Percentiles rank a stretch among this genome's conserved stretches.
These are phyloP conservation scores for Lethrus apterus DNA, from an alignment of 1,140 invertebrate genomes.

Conservation along the genomic window DNA sequence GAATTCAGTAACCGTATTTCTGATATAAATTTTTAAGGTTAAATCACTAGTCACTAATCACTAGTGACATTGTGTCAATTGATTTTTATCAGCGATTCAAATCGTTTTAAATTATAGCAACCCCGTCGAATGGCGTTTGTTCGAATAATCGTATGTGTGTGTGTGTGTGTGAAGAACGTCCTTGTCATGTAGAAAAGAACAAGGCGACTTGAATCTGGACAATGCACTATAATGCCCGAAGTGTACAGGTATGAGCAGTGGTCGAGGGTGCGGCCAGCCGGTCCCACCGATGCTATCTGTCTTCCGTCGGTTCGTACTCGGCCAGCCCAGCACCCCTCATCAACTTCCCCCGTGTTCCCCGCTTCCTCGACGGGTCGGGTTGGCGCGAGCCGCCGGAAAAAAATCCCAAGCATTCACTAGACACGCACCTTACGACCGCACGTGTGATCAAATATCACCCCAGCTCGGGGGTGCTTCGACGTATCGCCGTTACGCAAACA, in stretches of 20 bases:
- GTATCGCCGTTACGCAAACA: slow-evolving; percentile 1
- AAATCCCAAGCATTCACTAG: slow-evolving; percentile 24
- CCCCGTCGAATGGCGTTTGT: too few species aligned
- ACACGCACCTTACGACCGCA: slow-evolving; percentile 21
- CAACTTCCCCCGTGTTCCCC: slow-evolving; percentile 17
- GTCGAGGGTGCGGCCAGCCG: slow-evolving; percentile 28
- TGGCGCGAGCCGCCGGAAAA: slow-evolving; percentile 26
- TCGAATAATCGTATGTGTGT: too few species aligned
- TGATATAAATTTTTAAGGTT: too few species aligned
- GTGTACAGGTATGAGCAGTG: slow-evolving; percentile 23
- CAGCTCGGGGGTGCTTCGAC: slow-evolving; percentile 9
- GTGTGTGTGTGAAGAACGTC: slow-evolving; percentile 6
- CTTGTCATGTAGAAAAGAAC: slow-evolving; percentile 18
- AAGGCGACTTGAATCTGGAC: slow-evolving; percentile 18
- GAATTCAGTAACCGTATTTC: too few species aligned
- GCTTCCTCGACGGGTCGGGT: slow-evolving; percentile 11
- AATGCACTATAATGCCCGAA: slow-evolving; percentile 16
- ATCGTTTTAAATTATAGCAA: too few species aligned
- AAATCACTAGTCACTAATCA: too few species aligned
- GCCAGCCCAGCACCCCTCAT: slow-evolving; percentile 26
- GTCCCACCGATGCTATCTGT: slow-evolving; percentile 32
- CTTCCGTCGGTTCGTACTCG: slow-evolving; percentile 23
- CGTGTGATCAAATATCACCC: slow-evolving; percentile 20
- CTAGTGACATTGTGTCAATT: too few species aligned
- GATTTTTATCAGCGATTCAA: too few species aligned